phyloP scores from a whole-genome alignment of 2,797 vertebrate species.

The Myotis daubentonii region DNA sequence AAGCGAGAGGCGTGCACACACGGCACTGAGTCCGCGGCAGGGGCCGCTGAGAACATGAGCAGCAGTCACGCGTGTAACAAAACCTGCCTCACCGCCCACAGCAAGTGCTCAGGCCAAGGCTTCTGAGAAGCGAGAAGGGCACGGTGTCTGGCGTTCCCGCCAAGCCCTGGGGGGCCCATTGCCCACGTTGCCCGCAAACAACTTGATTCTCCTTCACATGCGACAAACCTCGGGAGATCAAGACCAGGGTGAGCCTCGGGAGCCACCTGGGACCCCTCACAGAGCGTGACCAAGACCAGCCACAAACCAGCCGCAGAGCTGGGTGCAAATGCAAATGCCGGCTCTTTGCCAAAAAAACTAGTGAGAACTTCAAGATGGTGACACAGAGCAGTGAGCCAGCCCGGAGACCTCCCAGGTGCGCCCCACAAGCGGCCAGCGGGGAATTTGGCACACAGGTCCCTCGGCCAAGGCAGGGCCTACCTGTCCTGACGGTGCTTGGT shows the following conservation, averaged over 20 bases:
- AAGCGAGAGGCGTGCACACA: rapidly evolving
- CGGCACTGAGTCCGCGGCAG: rapidly evolving
- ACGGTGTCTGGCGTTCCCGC: rapidly evolving
- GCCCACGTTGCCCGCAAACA: rapidly evolving
- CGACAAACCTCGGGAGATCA: rapidly evolving
- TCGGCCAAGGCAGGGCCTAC: constrained; percentile 77
- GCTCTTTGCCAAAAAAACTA: rapidly evolving
- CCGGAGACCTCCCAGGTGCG: rapidly evolving
- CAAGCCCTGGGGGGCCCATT: rapidly evolving
- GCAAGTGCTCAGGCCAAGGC: not conserved
- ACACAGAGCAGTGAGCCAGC: rapidly evolving
- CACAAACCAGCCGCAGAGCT: not conserved
- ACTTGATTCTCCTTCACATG: not conserved
- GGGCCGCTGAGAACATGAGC: rapidly evolving
- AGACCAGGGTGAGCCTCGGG: not conserved
- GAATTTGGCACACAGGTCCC: rapidly evolving
- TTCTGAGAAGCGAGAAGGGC: not conserved
- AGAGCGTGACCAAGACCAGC: not conserved
- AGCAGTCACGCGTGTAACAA: rapidly evolving
- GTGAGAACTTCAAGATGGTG: rapidly evolving
- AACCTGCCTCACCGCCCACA: not conserved
- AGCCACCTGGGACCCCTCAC: not conserved
- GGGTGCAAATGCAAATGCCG: rapidly evolving
- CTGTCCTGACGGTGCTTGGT: constrained; percentile 97
- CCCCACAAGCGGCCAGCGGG: rapidly evolving